Evolutionary conservation across 1,140 invertebrate genomes (phyloP).

Genomic region (Ruditapes philippinarum): DNA sequence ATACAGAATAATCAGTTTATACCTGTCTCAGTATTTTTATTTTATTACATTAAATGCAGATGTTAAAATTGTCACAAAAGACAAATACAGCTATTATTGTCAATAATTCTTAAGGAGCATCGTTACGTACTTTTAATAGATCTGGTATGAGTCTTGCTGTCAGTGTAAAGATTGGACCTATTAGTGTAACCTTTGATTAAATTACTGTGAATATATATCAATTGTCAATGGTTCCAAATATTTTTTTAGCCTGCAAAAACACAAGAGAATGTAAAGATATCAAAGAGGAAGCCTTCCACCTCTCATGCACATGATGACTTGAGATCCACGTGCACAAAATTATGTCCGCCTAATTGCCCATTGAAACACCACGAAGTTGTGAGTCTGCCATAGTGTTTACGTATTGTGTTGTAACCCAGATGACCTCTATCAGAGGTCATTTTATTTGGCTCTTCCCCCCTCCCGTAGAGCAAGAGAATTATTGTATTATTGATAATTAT

Average conservation of each 20-base stretch:
- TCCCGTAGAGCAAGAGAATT: neutral
- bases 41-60: too few relatives aligned
- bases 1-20: too few relatives aligned
- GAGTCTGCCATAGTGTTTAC: constrained; percentile 50
- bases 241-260: constrained; percentile 32
- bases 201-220: neutral
- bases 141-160: too few relatives aligned
- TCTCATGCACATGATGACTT: constrained; percentile 20
- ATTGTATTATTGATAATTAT: neutral
- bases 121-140: too few relatives aligned
- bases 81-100: too few relatives aligned
- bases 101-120: too few relatives aligned
- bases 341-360: constrained; percentile 62
- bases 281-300: neutral
- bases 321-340: constrained; percentile 50
- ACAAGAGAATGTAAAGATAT: neutral
- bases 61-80: too few relatives aligned
- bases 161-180: too few relatives aligned
- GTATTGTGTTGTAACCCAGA: constrained; percentile 22
- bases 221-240: neutral
- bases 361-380: constrained; percentile 54
- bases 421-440: neutral
- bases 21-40: too few relatives aligned
- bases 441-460: too few relatives aligned
- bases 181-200: too few relatives aligned